phyloP scores from a whole-genome alignment of 2,888 invertebrate genomes.

The Drosophila paranaensis region DNA sequence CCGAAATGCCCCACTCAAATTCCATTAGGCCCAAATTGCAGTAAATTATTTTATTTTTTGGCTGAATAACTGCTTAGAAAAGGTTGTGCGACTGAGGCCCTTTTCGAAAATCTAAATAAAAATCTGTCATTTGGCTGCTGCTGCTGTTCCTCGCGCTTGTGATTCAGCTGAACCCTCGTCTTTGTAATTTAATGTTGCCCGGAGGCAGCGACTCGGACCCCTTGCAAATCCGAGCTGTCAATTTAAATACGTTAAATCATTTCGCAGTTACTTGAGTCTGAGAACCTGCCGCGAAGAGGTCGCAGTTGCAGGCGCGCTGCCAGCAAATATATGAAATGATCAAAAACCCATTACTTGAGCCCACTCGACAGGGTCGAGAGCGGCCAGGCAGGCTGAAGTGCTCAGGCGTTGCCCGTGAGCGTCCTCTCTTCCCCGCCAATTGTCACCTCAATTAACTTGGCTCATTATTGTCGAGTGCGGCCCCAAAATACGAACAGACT shows the following conservation, averaged over 20 bases:
- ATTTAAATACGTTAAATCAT: conserved; percentile 63
- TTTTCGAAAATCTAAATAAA: neutral
- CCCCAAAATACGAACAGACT: conserved; percentile 35
- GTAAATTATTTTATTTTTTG: neutral
- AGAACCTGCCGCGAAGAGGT: conserved; percentile 30
- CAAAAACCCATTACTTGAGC: conserved; percentile 70
- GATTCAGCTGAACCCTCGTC: conserved; percentile 30
- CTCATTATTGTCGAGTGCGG: conserved; percentile 69
- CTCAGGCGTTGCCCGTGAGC: conserved; percentile 32
- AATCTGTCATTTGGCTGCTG: conserved; percentile 8
- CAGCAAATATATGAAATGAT: conserved; percentile 65
- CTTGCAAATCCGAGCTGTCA: conserved; percentile 41
- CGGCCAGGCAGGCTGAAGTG: conserved; percentile 22
- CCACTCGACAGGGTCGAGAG: conserved; percentile 32
- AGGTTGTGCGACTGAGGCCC: neutral
- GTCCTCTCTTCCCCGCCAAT: conserved; percentile 42
- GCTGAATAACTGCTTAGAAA: conserved; percentile 3
- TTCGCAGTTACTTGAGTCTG: conserved; percentile 39
- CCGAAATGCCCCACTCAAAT: neutral
- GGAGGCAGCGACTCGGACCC: conserved; percentile 8
- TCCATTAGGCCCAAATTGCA: conserved; percentile 2
- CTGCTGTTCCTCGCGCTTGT: too few species aligned
- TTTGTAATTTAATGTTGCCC: conserved; percentile 37
- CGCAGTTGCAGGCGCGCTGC: conserved; percentile 16
- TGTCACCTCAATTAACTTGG: conserved; percentile 77